A percentile compares a stretch with the other conserved stretches of the same genome.
Evolutionary conservation across 2,797 vertebrate genomes (phyloP).

Genomic region (Chiroxiphia lanceolata): DNA sequence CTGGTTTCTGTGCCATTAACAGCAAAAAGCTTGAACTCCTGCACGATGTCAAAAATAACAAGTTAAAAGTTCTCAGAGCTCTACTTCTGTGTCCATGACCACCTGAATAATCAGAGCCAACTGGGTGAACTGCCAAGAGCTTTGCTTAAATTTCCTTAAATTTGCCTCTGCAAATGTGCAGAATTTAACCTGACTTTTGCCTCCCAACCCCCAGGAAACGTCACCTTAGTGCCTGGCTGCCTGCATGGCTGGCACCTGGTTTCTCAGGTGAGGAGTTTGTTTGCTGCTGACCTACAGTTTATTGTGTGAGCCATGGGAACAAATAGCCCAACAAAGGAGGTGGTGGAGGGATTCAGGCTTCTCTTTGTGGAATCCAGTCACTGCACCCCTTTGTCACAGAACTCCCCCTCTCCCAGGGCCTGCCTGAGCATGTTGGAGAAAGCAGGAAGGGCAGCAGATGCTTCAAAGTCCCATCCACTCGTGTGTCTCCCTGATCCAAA

Average conservation of each 20-base stretch:
- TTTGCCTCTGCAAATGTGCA: not conserved
- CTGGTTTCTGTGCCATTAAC: not conserved
- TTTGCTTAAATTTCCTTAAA: not conserved
- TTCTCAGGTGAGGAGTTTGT: not conserved
- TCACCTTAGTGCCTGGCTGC: not conserved
- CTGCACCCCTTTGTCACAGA: constrained; percentile 11
- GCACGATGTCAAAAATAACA: not conserved
- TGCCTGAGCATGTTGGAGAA: constrained; percentile 68
- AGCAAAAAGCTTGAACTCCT: not conserved
- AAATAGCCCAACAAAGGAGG: not conserved
- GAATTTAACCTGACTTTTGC: not conserved
- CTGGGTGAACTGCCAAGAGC: not conserved
- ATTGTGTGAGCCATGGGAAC: not conserved
- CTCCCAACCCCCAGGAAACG: not conserved
- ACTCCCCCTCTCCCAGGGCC: constrained; percentile 41
- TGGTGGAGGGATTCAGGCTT: not conserved
- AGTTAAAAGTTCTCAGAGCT: not conserved
- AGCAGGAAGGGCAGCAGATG: not conserved
- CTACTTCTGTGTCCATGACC: not conserved
- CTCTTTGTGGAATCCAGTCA: constrained; percentile 33
- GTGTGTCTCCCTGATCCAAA: not conserved
- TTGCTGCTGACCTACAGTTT: not conserved
- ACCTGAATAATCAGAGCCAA: not conserved
- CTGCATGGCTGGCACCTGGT: not conserved
- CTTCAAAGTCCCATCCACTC: not conserved